Evolutionary conservation across 2,113 vertebrate species (phyloP).

Genomic region (Megaptera novaeangliae): DNA sequence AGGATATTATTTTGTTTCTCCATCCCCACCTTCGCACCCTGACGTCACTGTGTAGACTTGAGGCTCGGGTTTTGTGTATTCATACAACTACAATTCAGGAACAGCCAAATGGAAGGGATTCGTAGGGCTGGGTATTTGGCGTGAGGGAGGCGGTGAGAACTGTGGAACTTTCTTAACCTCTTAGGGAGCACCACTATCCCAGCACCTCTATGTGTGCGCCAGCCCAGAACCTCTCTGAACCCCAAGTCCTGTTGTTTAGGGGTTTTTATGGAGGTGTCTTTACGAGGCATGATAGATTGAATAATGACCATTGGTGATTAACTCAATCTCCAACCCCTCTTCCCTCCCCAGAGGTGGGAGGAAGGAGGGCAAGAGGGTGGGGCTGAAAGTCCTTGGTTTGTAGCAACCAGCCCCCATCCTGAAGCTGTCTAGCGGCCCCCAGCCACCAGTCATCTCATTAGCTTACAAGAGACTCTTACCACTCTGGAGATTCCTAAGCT

Average conservation of each 20-base stretch:
- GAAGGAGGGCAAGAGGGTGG: not conserved
- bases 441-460: not conserved
- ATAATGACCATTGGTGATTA: not conserved
- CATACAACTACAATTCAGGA: not conserved
- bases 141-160: not conserved
- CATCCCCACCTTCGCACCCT: not conserved
- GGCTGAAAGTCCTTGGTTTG: not conserved
- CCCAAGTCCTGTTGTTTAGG: not conserved
- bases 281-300: not conserved
- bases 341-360: not conserved
- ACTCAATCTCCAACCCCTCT: not conserved
- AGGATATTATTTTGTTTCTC: not conserved
- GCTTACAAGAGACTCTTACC: not conserved
- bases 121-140: not conserved
- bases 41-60: not conserved
- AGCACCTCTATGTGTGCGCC: not conserved
- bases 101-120: not conserved
- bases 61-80: not conserved
- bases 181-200: not conserved
- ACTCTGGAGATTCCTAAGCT: not conserved
- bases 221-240: not conserved
- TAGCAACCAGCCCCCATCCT: not conserved
- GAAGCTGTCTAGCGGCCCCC: not conserved
- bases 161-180: not conserved
- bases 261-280: not conserved